Evolutionary conservation across 2,888 invertebrate species (phyloP).

Genomic region (Anaspis maculata): DNA sequence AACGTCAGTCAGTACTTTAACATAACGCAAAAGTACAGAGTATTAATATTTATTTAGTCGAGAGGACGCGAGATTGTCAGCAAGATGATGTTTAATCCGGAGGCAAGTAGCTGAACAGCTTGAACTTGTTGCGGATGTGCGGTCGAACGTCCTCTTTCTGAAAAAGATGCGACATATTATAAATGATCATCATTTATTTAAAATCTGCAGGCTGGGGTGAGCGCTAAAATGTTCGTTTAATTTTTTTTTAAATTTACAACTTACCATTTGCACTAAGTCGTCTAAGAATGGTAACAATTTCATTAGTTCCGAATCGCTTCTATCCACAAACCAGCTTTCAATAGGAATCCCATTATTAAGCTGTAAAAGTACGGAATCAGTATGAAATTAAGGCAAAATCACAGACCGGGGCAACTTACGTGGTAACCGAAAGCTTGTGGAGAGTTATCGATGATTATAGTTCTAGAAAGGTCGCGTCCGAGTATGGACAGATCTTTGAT

Average conservation of each 20-base stretch:
- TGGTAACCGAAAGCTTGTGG: conserved; percentile 92
- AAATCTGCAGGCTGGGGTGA: too few relatives aligned
- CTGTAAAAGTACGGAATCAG: conserved; percentile 44
- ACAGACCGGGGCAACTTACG: conserved; percentile 40
- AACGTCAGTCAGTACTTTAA: conserved; percentile 34
- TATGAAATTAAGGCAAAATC: conserved; percentile 2
- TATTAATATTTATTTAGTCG: too few relatives aligned
- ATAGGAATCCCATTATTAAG: conserved; percentile 95
- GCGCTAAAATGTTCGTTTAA: conserved; percentile 6
- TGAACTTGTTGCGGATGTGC: conserved; percentile 82
- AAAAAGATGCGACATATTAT: too few relatives aligned
- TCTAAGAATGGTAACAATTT: conserved; percentile 89
- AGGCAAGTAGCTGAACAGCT: conserved; percentile 80
- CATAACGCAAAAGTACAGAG: conserved; percentile 20
- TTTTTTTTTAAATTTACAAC: conserved; percentile 22
- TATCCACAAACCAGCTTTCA: conserved; percentile 94
- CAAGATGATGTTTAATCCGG: conserved; percentile 65
- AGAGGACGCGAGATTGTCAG: conserved; percentile 24
- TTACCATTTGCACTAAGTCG: conserved; percentile 69
- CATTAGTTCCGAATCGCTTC: conserved; percentile 79
- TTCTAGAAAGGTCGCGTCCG: conserved; percentile 82
- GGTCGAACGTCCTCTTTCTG: conserved; percentile 90
- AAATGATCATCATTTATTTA: too few relatives aligned
- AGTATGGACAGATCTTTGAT: conserved; percentile 91
- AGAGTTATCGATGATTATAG: conserved; percentile 81